A percentile compares a stretch with the other conserved stretches of the same genome.
These are phyloP conservation scores for Ceyx margarethae DNA, from an alignment of 2,113 vertebrate genomes.

Conservation along the genomic window DNA sequence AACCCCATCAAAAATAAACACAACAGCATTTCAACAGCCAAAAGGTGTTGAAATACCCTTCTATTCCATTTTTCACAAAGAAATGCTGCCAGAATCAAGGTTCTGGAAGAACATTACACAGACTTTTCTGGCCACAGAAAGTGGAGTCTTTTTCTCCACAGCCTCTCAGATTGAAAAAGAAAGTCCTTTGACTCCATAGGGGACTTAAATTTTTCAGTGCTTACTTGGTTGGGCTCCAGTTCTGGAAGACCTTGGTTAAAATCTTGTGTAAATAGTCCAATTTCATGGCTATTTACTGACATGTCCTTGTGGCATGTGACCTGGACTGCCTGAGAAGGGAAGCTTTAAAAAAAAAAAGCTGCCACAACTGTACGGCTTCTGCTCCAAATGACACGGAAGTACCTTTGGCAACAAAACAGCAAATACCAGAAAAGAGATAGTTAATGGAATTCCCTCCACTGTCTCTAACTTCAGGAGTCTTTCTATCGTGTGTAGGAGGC, in stretches of 20 bases:
- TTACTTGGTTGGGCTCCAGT: neutral
- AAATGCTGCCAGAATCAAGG: neutral
- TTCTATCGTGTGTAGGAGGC: neutral
- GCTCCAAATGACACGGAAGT: neutral
- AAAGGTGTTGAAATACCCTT: neutral
- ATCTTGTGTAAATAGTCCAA: neutral
- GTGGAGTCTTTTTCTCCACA: neutral
- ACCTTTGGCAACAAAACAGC: neutral
- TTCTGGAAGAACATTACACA: neutral
- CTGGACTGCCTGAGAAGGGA: neutral
- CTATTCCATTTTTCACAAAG: neutral
- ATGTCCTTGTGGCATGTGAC: neutral
- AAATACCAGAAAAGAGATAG: neutral
- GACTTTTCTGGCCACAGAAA: neutral
- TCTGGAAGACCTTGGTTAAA: conserved; percentile 8
- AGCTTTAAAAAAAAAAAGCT: conserved; percentile 1
- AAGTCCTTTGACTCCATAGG: neutral
- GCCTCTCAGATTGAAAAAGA: neutral
- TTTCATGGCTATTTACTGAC: conserved; percentile 26
- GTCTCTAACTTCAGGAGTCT: rapidly evolving
- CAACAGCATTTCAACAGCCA: neutral
- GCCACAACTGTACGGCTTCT: neutral
- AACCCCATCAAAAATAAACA: neutral
- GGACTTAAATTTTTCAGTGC: neutral
- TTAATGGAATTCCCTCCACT: neutral